A percentile compares a stretch with the other conserved stretches of the same genome.
Conservation (phyloP, 1,140 invertebrate genomes). For the Mactra quadrangularis region DNA sequence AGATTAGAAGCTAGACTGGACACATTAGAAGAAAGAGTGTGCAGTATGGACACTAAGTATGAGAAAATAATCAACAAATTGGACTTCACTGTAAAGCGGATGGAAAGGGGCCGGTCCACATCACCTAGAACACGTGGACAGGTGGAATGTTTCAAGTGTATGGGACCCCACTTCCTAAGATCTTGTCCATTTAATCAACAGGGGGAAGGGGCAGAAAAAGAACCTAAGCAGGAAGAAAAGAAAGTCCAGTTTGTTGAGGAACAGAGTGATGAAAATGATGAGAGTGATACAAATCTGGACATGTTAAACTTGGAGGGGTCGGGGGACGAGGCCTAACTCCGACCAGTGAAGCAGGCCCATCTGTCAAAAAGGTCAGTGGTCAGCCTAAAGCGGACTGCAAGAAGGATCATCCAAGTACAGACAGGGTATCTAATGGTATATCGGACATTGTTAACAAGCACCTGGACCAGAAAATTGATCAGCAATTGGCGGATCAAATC, state of each 20-base stretch:
- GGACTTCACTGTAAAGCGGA: background rate
- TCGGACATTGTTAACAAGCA: background rate
- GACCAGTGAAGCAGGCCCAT: background rate
- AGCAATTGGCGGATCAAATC: background rate
- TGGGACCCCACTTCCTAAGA: background rate
- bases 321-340: background rate
- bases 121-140: background rate
- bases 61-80: background rate
- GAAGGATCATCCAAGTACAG: background rate
- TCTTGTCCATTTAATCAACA: background rate
- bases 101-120: background rate
- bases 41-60: background rate
- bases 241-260: background rate
- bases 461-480: background rate
- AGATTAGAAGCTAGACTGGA: background rate
- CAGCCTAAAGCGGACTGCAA: background rate
- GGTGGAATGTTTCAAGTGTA: background rate
- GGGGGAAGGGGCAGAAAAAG: background rate
- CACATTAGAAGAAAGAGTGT: background rate
- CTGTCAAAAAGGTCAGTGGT: background rate
- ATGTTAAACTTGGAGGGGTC: constrained; percentile 30
- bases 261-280: background rate
- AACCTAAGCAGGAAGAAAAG: background rate
- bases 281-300: background rate
- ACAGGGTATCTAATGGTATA: background rate